phyloP scores from a whole-genome alignment of 2,113 vertebrate species.

The Dicrurus megarhynchus region DNA sequence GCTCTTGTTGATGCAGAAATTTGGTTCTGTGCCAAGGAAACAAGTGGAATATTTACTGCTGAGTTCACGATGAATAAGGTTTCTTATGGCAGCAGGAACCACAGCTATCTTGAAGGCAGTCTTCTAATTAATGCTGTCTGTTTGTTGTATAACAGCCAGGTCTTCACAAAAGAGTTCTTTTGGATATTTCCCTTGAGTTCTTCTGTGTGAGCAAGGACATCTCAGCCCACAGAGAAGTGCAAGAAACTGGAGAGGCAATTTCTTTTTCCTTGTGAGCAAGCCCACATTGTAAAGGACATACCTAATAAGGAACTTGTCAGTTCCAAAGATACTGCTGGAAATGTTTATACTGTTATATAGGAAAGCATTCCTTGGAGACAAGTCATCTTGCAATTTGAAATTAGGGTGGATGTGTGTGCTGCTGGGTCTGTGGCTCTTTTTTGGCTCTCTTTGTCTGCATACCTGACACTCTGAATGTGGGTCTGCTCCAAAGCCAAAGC shows the following conservation, averaged over 20 bases:
- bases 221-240: background rate
- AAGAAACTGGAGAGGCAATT: background rate
- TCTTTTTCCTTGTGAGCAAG: background rate
- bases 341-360: background rate
- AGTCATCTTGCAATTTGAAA: background rate
- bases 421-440: background rate
- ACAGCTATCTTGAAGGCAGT: background rate
- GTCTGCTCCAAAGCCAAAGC: background rate
- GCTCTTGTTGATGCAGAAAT: background rate
- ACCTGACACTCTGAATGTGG: background rate
- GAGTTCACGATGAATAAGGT: background rate
- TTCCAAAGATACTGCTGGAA: background rate
- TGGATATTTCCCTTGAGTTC: background rate
- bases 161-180: background rate
- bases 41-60: background rate
- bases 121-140: background rate
- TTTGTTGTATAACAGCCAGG: background rate
- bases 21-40: conserved; percentile 1
- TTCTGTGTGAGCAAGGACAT: background rate
- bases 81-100: background rate
- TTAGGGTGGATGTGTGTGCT: background rate
- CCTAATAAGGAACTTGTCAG: background rate
- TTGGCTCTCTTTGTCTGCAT: background rate
- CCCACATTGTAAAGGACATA: background rate
- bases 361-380: background rate